Evolutionary conservation across 2,888 invertebrate species (phyloP).

Genomic region (Chrysolina oricalcia): DNA sequence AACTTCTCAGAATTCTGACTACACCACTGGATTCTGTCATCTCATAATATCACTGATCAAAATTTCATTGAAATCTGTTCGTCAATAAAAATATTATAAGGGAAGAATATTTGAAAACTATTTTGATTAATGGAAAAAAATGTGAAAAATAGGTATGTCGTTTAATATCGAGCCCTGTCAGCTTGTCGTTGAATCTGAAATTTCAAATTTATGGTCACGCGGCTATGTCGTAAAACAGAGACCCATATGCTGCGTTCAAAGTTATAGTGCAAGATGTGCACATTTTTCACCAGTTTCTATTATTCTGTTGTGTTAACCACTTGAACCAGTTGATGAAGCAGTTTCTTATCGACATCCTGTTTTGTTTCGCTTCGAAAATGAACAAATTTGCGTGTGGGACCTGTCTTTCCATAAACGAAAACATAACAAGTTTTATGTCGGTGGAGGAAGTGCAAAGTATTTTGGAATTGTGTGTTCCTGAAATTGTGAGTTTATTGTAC

Average conservation of each 20-base stretch:
- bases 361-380: background rate
- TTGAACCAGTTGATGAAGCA: background rate
- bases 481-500: conserved; percentile 6
- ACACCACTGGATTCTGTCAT: too few relatives aligned
- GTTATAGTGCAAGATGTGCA: background rate
- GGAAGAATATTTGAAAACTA: too few relatives aligned
- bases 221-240: background rate
- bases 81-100: too few relatives aligned
- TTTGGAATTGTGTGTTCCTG: background rate
- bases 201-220: too few relatives aligned
- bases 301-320: background rate
- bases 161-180: too few relatives aligned
- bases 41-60: too few relatives aligned
- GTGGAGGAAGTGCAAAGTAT: background rate
- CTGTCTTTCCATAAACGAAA: conserved; percentile 8
- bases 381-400: background rate
- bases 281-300: background rate
- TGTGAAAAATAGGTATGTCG: too few relatives aligned
- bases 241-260: background rate
- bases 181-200: too few relatives aligned
- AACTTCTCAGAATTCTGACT: too few relatives aligned
- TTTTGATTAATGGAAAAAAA: too few relatives aligned
- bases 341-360: background rate
- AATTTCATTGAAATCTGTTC: too few relatives aligned
- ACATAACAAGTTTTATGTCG: background rate